A percentile compares a stretch with the other conserved stretches of the same genome.
Conservation (phyloP, 2,888 invertebrate species). For the Hermaeophaga mercurialis region DNA sequence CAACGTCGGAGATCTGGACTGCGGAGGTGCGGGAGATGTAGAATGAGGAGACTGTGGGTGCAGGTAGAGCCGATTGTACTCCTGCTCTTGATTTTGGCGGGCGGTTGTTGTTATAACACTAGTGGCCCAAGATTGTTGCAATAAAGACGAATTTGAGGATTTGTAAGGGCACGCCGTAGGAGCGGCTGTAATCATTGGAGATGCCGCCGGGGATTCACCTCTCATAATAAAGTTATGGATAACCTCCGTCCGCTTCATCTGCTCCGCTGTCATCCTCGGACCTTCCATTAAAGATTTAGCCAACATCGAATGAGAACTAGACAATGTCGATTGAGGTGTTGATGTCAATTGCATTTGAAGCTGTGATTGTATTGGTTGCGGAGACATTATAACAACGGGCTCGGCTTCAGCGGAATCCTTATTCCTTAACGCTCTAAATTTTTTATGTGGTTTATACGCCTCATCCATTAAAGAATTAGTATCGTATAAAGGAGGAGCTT, state of each 20-base stretch:
- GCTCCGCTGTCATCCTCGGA: conserved; percentile 92
- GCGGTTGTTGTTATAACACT: conserved; percentile 69
- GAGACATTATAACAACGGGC: conserved; percentile 61
- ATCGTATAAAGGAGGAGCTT: conserved; percentile 90
- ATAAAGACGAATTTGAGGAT: conserved; percentile 41
- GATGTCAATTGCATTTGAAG: conserved; percentile 45
- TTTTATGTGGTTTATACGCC: conserved; percentile 94
- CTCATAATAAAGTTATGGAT: conserved; percentile 92
- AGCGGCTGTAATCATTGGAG: conserved; percentile 61
- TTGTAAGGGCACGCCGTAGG: conserved; percentile 59
- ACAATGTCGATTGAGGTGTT: conserved; percentile 66
- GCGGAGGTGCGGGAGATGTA: conserved; percentile 55
- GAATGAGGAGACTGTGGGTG: conserved; percentile 57
- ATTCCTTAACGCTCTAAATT: conserved; percentile 82
- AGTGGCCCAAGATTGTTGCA: conserved; percentile 59
- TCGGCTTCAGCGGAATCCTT: conserved; percentile 83
- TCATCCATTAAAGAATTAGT: conserved; percentile 92
- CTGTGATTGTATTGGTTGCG: conserved; percentile 47
- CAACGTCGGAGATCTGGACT: conserved; percentile 54
- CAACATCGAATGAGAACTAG: conserved; percentile 86
- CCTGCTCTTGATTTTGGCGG: conserved; percentile 54
- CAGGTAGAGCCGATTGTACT: conserved; percentile 56
- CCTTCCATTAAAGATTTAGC: conserved; percentile 91
- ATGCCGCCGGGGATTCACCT: conserved; percentile 58
- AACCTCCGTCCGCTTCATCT: conserved; percentile 88